Percentiles rank a stretch among this genome's conserved stretches.
These are phyloP conservation scores for Onychorhynchus coronatus DNA, from an alignment of 2,113 vertebrate genomes.

Conservation along the genomic window DNA sequence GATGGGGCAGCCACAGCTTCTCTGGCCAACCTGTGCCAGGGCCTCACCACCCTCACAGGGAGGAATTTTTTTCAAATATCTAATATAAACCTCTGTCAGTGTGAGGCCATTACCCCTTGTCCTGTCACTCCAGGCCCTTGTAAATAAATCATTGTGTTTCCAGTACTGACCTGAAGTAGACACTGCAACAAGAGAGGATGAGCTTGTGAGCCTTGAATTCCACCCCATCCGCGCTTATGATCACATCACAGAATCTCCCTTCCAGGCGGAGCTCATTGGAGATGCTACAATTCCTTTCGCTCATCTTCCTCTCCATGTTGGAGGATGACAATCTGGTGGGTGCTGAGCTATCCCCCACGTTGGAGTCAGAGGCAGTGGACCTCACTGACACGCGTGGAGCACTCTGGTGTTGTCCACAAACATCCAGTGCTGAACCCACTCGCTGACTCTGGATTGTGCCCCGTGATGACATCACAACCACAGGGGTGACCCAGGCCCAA, in stretches of 20 bases:
- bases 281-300: slow-evolving; percentile 66
- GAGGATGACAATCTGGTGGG: slow-evolving; percentile 17
- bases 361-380: slow-evolving; percentile 18
- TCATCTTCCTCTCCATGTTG: slow-evolving; percentile 74
- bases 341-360: slow-evolving; percentile 2
- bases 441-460: slow-evolving; percentile 47
- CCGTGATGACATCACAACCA: slow-evolving; percentile 57
- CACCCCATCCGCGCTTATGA: slow-evolving; percentile 74
- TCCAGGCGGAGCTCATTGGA: slow-evolving; percentile 80
- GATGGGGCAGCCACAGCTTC: background rate
- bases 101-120: background rate
- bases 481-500: slow-evolving; percentile 37
- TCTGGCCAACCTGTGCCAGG: background rate
- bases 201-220: slow-evolving; percentile 83
- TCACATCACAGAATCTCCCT: slow-evolving; percentile 79
- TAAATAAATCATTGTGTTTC: background rate
- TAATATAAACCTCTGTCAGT: background rate
- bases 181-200: slow-evolving; percentile 83
- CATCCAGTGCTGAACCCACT: background rate
- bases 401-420: slow-evolving; percentile 47
- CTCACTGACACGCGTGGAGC: background rate
- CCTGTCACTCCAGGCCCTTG: background rate
- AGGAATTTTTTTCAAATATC: background rate
- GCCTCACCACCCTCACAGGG: background rate
- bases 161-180: slow-evolving; percentile 78